phyloP scores from a whole-genome alignment of 2,113 vertebrate genomes.

The Thinocorus orbignyianus region DNA sequence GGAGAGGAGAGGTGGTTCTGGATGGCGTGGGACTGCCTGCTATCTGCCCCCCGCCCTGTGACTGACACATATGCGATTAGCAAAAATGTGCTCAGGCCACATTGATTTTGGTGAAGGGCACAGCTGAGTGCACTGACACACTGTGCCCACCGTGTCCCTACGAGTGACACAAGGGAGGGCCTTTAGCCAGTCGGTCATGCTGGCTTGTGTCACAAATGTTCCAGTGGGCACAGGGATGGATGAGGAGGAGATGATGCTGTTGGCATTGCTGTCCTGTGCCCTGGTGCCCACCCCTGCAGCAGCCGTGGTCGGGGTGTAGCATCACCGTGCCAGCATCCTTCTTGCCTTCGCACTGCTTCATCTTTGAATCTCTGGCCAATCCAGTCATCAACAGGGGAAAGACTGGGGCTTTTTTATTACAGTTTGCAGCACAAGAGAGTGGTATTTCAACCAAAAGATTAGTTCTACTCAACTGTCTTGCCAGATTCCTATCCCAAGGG shows the following conservation, averaged over 20 bases:
- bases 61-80: not conserved
- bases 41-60: rapidly evolving
- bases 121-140: rapidly evolving
- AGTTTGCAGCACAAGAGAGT: not conserved
- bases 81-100: not conserved
- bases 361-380: not conserved
- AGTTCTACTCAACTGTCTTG: not conserved
- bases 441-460: not conserved
- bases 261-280: not conserved
- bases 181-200: not conserved
- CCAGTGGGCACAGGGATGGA: not conserved
- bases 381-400: not conserved
- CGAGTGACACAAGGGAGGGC: rapidly evolving
- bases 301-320: not conserved
- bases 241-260: not conserved
- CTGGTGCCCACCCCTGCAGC: not conserved
- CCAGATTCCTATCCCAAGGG: not conserved
- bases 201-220: not conserved
- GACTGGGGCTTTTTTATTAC: not conserved
- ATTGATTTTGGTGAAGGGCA: rapidly evolving
- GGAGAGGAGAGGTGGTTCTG: not conserved
- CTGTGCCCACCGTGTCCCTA: rapidly evolving
- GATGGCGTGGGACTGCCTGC: rapidly evolving
- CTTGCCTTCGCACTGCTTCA: not conserved
- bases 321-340: not conserved